A percentile compares a stretch with the other conserved stretches of the same genome.
Evolutionary conservation across 2,797 vertebrate genomes (phyloP).

Genomic region (Novumbra hubbsi): DNA sequence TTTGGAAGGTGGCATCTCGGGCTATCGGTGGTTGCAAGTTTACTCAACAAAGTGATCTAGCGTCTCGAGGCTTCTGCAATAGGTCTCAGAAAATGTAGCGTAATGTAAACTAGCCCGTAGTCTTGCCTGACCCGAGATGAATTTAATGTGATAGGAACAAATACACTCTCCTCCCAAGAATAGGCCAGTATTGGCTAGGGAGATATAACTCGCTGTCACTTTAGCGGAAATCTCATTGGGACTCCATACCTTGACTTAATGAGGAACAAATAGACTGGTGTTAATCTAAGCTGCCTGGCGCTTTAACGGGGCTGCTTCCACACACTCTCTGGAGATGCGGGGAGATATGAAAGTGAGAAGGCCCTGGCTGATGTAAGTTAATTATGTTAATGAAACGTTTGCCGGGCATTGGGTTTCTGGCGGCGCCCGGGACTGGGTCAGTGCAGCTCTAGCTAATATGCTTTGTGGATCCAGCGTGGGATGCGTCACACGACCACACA

Average conservation of each 20-base stretch:
- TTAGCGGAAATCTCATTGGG: constrained; percentile 27
- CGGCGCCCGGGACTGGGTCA: constrained; percentile 38
- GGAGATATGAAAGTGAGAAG: constrained; percentile 60
- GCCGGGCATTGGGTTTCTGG: not conserved
- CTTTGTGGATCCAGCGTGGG: not conserved
- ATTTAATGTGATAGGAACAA: constrained; percentile 6
- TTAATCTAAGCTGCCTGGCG: constrained; percentile 29
- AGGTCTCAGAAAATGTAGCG: no score
- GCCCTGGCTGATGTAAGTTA: constrained; percentile 54
- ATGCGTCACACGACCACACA: not conserved
- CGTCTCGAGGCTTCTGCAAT: no score
- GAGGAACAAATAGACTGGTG: constrained; percentile 31
- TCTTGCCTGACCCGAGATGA: not conserved
- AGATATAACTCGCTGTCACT: constrained; percentile 10
- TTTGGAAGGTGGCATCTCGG: no score
- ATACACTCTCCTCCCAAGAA: constrained; percentile 19
- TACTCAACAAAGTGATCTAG: no score
- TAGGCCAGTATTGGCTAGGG: constrained; percentile 2
- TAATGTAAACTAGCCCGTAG: not conserved
- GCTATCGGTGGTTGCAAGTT: no score
- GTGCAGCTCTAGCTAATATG: constrained; percentile 14
- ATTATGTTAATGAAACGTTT: constrained; percentile 61
- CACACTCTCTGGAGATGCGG: constrained; percentile 56
- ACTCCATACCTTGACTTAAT: constrained; percentile 20
- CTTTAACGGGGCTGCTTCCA: constrained; percentile 24